Conservation (phyloP, 2,113 vertebrate species). For the Gobio gobio region DNA sequence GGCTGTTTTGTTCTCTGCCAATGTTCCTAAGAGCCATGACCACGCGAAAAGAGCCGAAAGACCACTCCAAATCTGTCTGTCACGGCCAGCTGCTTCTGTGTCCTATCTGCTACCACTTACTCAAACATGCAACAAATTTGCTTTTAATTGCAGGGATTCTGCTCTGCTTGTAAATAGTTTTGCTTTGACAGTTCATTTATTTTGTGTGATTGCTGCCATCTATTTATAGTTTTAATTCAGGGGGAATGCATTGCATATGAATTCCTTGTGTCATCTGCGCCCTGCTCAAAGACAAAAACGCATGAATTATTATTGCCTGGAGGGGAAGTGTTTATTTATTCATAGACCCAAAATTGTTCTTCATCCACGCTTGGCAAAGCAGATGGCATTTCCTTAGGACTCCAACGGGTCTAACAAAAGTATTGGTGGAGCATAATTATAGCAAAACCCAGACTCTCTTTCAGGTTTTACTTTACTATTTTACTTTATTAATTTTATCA, state of each 20-base stretch:
- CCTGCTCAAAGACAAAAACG: conserved; percentile 62
- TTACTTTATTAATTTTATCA: not conserved
- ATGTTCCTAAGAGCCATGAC: conserved; percentile 25
- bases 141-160: conserved; percentile 79
- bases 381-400: conserved; percentile 55
- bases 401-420: conserved; percentile 51
- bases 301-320: conserved; percentile 66
- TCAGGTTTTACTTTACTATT: not conserved
- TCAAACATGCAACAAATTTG: conserved; percentile 78
- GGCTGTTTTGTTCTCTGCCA: conserved; percentile 47
- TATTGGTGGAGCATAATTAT: conserved; percentile 52
- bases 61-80: conserved; percentile 65
- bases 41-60: conserved; percentile 48
- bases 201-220: conserved; percentile 76
- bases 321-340: conserved; percentile 75
- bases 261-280: conserved; percentile 67
- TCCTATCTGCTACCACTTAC: conserved; percentile 84
- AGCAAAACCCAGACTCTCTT: conserved; percentile 24
- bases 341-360: conserved; percentile 69
- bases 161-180: conserved; percentile 77
- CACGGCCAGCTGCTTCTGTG: conserved; percentile 64
- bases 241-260: conserved; percentile 58
- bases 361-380: conserved; percentile 60
- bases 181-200: conserved; percentile 84
- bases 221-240: conserved; percentile 70